Conservation (phyloP, 1,140 invertebrate species). For the Melipona quadrifasciata region DNA sequence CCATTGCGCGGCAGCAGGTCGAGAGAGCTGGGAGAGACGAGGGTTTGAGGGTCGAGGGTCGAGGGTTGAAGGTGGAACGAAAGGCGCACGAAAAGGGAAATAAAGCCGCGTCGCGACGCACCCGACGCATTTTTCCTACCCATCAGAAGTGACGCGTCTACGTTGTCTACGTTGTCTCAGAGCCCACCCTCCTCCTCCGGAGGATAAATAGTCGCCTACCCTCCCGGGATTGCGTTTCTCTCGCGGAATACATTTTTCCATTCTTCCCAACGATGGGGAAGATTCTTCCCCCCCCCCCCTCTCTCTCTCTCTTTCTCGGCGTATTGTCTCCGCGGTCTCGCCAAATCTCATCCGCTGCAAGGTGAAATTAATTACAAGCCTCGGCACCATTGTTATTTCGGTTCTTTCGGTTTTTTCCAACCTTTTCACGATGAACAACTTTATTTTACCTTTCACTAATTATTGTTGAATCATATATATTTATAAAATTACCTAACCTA, state of each 20-base stretch:
- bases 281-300: no score
- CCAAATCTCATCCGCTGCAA: no score
- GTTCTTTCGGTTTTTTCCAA: no score
- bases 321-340: no score
- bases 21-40: background rate
- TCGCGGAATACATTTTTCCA: background rate
- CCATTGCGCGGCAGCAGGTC: background rate
- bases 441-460: no score
- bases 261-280: background rate
- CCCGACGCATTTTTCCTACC: slow-evolving; percentile 13
- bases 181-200: background rate
- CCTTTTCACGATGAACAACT: no score
- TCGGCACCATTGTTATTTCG: no score
- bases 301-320: no score
- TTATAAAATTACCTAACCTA: no score
- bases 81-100: background rate
- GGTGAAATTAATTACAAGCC: no score
- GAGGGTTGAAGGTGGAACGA: background rate
- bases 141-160: slow-evolving; percentile 15
- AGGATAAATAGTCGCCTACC: slow-evolving; percentile 6
- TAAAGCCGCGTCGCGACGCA: slow-evolving; percentile 35
- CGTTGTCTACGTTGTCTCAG: slow-evolving; percentile 34
- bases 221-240: background rate
- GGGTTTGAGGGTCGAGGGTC: background rate
- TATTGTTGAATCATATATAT: no score